phyloP scores from a whole-genome alignment of 1,140 invertebrate species.

The Calephelis virginiensis region DNA sequence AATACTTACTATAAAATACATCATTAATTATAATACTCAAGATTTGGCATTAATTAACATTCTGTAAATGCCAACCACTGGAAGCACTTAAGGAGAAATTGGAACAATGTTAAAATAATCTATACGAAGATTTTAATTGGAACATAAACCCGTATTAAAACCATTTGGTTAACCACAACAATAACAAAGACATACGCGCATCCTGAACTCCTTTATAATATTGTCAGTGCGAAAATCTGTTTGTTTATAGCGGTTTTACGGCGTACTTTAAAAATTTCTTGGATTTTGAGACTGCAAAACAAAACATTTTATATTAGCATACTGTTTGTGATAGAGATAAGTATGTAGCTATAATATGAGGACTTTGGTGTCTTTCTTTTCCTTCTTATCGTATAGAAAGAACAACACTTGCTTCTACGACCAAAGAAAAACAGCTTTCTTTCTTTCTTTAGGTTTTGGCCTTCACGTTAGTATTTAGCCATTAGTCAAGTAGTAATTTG shows the following conservation, averaged over 20 bases:
- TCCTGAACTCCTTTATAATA: neutral
- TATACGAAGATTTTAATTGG: slow-evolving; percentile 48
- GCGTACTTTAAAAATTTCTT: slow-evolving; percentile 24
- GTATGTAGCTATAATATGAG: too few species aligned
- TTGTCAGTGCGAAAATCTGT: slow-evolving; percentile 3
- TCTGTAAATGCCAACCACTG: slow-evolving; percentile 33
- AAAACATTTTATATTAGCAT: neutral
- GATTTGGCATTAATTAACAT: slow-evolving; percentile 32
- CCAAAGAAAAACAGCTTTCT: too few species aligned
- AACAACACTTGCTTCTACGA: too few species aligned
- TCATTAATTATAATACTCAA: neutral
- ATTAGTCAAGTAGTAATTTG: too few species aligned
- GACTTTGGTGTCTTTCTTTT: too few species aligned
- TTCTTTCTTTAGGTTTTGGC: too few species aligned
- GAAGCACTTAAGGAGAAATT: slow-evolving; percentile 47
- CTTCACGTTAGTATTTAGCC: too few species aligned
- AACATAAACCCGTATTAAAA: slow-evolving; percentile 52
- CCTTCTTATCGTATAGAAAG: too few species aligned
- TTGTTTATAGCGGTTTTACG: neutral
- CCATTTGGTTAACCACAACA: slow-evolving; percentile 48
- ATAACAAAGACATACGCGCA: slow-evolving; percentile 22
- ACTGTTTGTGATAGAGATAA: neutral
- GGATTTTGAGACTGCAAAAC: neutral
- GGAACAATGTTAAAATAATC: slow-evolving; percentile 50
- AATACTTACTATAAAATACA: too few species aligned